phyloP scores from a whole-genome alignment of 2,888 invertebrate genomes.

The Conops quadrifasciatus region DNA sequence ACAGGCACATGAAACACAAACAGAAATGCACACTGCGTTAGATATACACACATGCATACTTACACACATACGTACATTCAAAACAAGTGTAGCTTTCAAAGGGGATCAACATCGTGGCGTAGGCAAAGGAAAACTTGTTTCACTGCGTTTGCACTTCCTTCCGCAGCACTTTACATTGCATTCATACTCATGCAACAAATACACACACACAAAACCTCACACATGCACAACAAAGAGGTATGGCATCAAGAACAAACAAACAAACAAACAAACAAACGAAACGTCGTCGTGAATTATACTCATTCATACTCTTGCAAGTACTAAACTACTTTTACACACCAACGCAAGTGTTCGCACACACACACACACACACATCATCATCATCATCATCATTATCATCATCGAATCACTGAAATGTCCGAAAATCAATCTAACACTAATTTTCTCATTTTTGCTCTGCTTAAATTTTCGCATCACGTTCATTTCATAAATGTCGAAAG shows the following conservation, averaged over 20 bases:
- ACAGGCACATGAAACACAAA: neutral
- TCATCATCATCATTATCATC: neutral
- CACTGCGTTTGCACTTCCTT: slow-evolving; percentile 22
- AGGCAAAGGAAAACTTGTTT: slow-evolving; percentile 25
- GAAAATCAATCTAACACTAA: slow-evolving; percentile 36
- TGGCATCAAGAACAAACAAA: neutral
- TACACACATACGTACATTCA: neutral
- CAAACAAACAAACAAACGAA: neutral
- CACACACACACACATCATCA: neutral
- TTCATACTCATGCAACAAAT: neutral
- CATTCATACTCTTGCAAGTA: neutral
- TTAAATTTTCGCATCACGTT: slow-evolving; percentile 32
- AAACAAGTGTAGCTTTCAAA: neutral
- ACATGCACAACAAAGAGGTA: neutral
- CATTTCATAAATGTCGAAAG: slow-evolving; percentile 21
- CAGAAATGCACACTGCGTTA: neutral
- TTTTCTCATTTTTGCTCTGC: slow-evolving; percentile 19
- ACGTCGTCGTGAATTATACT: neutral
- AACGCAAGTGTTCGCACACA: neutral
- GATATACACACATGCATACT: slow-evolving; percentile 1
- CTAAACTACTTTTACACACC: neutral
- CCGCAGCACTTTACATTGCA: neutral
- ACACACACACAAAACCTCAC: neutral
- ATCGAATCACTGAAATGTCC: slow-evolving; percentile 17
- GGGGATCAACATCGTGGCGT: neutral